Conservation (phyloP, 2,113 vertebrate species). For the Melanerpes aurifrons region DNA sequence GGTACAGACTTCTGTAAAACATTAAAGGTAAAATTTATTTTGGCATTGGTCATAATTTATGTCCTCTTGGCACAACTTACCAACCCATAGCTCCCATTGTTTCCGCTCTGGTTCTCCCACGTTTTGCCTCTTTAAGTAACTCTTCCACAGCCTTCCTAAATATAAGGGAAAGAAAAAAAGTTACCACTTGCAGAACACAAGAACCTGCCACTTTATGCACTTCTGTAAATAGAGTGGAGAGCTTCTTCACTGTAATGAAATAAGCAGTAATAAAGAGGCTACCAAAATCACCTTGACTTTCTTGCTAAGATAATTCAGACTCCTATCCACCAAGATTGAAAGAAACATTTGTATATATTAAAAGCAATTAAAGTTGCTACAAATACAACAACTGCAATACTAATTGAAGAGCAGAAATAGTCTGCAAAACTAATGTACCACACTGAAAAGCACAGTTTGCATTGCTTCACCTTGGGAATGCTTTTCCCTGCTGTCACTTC, state of each 20-base stretch:
- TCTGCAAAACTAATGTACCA: neutral
- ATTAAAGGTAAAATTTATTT: neutral
- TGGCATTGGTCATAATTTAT: neutral
- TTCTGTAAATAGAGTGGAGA: neutral
- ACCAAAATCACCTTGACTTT: neutral
- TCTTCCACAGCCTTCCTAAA: slow-evolving; percentile 93
- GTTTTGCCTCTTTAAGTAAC: slow-evolving; percentile 91
- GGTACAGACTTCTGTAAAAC: neutral
- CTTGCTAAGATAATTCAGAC: neutral
- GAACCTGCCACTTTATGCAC: neutral
- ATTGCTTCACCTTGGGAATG: neutral
- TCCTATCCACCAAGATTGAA: neutral
- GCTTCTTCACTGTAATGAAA: neutral
- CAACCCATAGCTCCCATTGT: slow-evolving; percentile 98
- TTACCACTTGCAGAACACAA: neutral
- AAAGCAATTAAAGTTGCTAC: neutral
- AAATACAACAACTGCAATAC: neutral
- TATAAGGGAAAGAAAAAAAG: slow-evolving; percentile 7
- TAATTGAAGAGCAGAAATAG: neutral
- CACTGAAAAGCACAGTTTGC: neutral
- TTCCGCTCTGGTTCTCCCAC: slow-evolving; percentile 92
- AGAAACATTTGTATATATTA: neutral
- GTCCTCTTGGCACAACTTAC: slow-evolving; percentile 76
- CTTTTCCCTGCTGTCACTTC: neutral
- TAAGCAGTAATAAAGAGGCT: neutral